Percentiles rank a stretch among this genome's conserved stretches.
Evolutionary conservation across 1,140 invertebrate genomes (phyloP).

Genomic region (Camponotus vicinus): DNA sequence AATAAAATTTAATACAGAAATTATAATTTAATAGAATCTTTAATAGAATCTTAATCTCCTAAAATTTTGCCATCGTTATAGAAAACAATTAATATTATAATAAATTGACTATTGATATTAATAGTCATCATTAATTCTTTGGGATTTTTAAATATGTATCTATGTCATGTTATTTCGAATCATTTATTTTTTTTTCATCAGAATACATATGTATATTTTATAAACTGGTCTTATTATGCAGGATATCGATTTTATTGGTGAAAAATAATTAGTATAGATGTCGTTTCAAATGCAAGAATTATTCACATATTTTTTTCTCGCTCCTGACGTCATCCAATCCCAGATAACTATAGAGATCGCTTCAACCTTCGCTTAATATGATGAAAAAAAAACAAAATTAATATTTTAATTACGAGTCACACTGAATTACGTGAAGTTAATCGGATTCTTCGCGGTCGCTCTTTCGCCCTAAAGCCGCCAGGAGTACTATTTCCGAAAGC

Average conservation of each 20-base stretch:
- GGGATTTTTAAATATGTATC: neutral
- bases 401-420: slow-evolving; percentile 5
- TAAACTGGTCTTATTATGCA: neutral
- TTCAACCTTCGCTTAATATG: neutral
- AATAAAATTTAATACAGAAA: too few species aligned
- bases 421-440: slow-evolving; percentile 42
- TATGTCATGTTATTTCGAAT: neutral
- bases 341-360: too few species aligned
- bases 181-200: neutral
- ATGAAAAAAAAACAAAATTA: slow-evolving; percentile 1
- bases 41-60: neutral
- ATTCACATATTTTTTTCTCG: neutral
- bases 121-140: too few species aligned
- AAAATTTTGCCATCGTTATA: neutral
- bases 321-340: neutral
- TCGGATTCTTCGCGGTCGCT: slow-evolving; percentile 35
- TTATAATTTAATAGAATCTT: too few species aligned
- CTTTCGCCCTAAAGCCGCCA: neutral
- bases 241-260: neutral
- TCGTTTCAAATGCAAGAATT: neutral
- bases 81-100: neutral
- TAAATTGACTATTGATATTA: neutral
- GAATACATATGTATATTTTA: neutral
- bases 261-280: neutral
- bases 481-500: slow-evolving; percentile 29